phyloP scores from a whole-genome alignment of 2,113 vertebrate genomes.

The Balaeniceps rex region DNA sequence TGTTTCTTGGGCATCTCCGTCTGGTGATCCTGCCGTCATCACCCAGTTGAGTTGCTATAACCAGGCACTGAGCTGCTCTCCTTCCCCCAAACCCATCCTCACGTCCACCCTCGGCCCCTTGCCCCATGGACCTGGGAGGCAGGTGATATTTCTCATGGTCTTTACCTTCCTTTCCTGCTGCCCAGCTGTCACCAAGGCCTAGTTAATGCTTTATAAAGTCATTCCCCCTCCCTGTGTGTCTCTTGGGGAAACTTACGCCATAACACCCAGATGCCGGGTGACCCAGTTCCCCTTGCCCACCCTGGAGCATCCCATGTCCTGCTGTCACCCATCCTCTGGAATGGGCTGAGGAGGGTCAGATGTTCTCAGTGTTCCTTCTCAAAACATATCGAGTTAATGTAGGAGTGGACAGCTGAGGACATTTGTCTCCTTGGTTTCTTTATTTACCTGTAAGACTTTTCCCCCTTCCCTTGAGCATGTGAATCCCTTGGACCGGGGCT shows the following conservation, averaged over 20 bases:
- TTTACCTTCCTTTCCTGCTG: background rate
- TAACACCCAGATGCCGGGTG: background rate
- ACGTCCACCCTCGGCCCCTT: rapidly evolving
- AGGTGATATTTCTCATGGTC: background rate
- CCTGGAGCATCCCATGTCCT: background rate
- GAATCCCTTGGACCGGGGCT: background rate
- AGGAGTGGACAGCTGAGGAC: background rate
- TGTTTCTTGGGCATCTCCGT: slow-evolving; percentile 36
- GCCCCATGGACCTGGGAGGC: background rate
- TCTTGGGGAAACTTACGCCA: background rate
- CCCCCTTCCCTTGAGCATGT: background rate
- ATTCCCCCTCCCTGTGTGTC: background rate
- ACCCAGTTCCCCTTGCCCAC: background rate
- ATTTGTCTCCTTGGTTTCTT: background rate
- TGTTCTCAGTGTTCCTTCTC: background rate
- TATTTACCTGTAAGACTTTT: background rate
- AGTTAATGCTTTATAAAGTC: background rate
- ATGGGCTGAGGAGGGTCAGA: background rate
- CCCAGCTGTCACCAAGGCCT: background rate
- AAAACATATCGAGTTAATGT: background rate
- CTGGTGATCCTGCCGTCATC: slow-evolving; percentile 38
- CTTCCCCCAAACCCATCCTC: background rate
- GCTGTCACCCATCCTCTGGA: background rate
- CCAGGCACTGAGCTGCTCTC: background rate
- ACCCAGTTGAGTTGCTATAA: slow-evolving; percentile 17